Percentiles rank a stretch among this genome's conserved stretches.
These are phyloP conservation scores for Brachionichthys hirsutus DNA, from an alignment of 2,113 vertebrate species.

Conservation along the genomic window DNA sequence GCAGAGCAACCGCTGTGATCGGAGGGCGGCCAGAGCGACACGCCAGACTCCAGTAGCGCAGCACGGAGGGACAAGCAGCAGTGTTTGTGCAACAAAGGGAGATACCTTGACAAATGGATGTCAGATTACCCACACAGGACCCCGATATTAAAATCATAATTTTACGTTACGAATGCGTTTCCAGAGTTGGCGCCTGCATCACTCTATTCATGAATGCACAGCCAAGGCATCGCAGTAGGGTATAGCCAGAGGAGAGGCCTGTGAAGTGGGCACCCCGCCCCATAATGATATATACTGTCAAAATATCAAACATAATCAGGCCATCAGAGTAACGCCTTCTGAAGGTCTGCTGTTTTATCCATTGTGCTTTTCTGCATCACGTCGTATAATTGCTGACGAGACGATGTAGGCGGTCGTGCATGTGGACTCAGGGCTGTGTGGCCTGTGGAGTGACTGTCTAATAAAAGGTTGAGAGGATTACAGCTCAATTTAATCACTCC, in stretches of 20 bases:
- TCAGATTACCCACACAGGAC: constrained; percentile 17
- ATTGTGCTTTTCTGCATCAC: background rate
- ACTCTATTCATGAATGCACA: constrained; percentile 35
- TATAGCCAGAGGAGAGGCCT: constrained; percentile 28
- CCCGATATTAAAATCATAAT: background rate
- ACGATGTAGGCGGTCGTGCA: constrained; percentile 15
- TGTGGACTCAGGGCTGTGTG: constrained; percentile 22
- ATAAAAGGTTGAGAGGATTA: constrained; percentile 70
- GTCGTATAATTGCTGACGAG: background rate
- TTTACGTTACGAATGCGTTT: constrained; percentile 18
- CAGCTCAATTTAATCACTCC: constrained; percentile 65
- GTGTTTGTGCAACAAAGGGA: constrained; percentile 22
- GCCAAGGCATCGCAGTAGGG: constrained; percentile 50
- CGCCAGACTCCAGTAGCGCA: constrained; percentile 17
- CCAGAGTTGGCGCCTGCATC: constrained; percentile 10
- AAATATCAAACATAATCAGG: constrained; percentile 38
- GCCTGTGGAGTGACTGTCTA: constrained; percentile 46
- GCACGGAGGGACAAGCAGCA: constrained; percentile 11
- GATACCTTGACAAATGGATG: constrained; percentile 17
- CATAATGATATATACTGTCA: constrained; percentile 61
- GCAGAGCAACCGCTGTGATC: constrained; percentile 37
- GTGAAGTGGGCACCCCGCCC: too few species aligned
- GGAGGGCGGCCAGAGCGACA: constrained; percentile 19
- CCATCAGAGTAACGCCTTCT: background rate
- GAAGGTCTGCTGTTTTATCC: background rate